Evolutionary conservation across 2,113 vertebrate species (phyloP).

Genomic region (Apodemus sylvaticus): DNA sequence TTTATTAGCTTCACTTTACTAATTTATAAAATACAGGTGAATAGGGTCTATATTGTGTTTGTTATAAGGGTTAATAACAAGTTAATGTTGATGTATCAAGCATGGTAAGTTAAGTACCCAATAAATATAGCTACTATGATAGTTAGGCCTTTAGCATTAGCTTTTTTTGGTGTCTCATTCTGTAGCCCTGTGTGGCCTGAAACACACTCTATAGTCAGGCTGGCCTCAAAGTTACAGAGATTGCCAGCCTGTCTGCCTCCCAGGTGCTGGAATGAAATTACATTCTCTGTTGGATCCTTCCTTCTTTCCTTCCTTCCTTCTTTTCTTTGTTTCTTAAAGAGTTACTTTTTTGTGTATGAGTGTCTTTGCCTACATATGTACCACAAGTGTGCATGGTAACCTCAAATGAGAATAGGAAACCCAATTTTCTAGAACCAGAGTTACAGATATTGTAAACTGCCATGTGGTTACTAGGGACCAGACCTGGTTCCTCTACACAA

Average conservation of each 20-base stretch:
- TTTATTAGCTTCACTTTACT: constrained; percentile 16
- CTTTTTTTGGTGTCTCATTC: not conserved
- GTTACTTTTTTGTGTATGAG: not conserved
- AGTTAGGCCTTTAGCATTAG: constrained; percentile 36
- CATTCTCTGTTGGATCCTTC: not conserved
- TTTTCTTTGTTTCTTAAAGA: not conserved
- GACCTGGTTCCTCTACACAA: not conserved
- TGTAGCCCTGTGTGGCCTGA: not conserved
- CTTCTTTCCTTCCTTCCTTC: not conserved
- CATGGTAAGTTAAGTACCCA: not conserved
- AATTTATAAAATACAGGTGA: not conserved
- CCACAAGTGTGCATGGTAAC: not conserved
- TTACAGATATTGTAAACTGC: too few relatives aligned
- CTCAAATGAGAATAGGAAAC: not conserved
- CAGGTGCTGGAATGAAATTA: not conserved
- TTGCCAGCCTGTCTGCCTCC: not conserved
- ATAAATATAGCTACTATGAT: not conserved
- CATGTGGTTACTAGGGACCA: not conserved
- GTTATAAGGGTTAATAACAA: not conserved
- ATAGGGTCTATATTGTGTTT: not conserved
- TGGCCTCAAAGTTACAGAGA: not conserved
- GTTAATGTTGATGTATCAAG: constrained; percentile 14
- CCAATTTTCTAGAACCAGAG: not conserved
- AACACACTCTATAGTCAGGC: not conserved
- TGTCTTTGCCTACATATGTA: not conserved